These are phyloP conservation scores for Piliocolobus tephrosceles DNA, from an alignment of 2,113 vertebrate genomes.

Conservation along the genomic window DNA sequence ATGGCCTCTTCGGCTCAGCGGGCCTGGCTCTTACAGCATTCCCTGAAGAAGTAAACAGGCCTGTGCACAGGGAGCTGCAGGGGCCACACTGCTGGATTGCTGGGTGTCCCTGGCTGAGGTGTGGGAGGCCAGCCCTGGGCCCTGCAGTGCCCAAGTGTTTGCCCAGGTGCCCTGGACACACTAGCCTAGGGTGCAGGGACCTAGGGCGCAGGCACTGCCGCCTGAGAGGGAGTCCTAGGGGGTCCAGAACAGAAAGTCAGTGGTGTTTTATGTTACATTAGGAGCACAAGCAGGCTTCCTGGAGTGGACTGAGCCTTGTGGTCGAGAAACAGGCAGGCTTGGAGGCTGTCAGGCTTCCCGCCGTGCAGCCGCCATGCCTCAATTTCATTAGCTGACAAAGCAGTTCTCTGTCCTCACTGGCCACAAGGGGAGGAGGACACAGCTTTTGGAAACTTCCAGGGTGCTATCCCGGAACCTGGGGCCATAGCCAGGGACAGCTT, in stretches of 20 bases:
- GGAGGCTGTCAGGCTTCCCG: not conserved
- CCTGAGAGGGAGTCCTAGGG: not conserved
- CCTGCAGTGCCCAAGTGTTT: not conserved
- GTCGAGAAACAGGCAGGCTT: not conserved
- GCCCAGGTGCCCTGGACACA: conserved; percentile 23
- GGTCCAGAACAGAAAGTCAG: not conserved
- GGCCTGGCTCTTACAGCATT: not conserved
- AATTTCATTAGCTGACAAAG: not conserved
- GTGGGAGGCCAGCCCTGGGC: not conserved
- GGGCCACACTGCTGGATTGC: not conserved
- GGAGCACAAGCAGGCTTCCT: conserved; percentile 43
- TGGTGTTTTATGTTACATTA: not conserved
- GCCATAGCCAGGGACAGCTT: not conserved
- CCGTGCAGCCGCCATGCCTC: not conserved
- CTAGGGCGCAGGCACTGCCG: no score
- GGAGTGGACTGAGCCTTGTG: not conserved
- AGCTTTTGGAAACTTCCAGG: not conserved
- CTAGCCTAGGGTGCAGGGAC: not conserved
- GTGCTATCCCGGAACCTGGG: not conserved
- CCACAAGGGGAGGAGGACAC: not conserved
- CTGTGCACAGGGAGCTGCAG: not conserved
- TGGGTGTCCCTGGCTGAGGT: conserved; percentile 30
- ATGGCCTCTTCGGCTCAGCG: not conserved
- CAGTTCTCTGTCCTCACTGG: conserved; percentile 3
- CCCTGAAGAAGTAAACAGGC: conserved; percentile 63